phyloP scores from a whole-genome alignment of 2,113 vertebrate species.

The Psittacus erithacus region DNA sequence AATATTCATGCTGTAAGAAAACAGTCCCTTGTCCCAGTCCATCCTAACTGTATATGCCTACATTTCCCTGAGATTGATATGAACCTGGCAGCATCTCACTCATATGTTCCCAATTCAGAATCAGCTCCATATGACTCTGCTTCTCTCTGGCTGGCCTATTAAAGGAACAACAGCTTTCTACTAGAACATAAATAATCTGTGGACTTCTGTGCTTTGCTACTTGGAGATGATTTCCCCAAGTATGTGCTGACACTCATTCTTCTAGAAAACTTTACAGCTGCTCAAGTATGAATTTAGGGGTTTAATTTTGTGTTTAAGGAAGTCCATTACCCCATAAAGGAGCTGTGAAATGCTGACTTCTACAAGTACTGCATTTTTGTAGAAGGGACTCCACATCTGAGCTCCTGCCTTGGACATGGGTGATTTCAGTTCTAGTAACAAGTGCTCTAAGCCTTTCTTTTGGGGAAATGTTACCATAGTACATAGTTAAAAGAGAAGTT shows the following conservation, averaged over 20 bases:
- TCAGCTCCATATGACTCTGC: neutral
- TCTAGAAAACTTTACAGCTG: neutral
- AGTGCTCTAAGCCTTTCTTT: neutral
- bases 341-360: neutral
- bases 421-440: neutral
- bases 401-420: neutral
- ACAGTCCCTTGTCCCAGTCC: rapidly evolving
- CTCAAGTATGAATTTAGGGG: neutral
- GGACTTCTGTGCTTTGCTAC: neutral
- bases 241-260: neutral
- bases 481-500: neutral
- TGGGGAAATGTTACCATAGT: neutral
- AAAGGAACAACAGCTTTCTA: neutral
- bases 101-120: neutral
- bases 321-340: neutral
- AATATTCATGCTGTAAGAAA: neutral
- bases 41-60: neutral
- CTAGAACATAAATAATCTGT: neutral
- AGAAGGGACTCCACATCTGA: neutral
- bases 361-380: neutral
- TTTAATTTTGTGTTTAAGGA: neutral
- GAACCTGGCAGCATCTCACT: neutral
- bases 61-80: rapidly evolving
- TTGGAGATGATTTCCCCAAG: neutral
- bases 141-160: neutral